Conservation (phyloP, 2,888 invertebrate genomes). For the Hyppa rectilinea region DNA sequence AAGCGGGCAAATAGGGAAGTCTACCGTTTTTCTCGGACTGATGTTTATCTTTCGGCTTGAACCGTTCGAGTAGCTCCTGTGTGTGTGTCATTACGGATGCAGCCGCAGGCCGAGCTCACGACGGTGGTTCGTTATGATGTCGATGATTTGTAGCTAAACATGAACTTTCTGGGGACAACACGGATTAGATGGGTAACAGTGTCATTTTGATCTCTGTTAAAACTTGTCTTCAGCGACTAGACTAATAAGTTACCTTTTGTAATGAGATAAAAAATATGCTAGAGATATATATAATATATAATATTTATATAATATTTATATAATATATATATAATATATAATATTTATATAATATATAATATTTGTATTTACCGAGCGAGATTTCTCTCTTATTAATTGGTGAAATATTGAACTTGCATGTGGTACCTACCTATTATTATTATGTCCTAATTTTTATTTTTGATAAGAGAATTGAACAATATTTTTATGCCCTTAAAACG, state of each 20-base stretch:
- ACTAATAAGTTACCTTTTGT: not conserved
- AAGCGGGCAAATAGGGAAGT: conserved; percentile 28
- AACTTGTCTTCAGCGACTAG: not conserved
- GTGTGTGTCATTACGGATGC: conserved; percentile 15
- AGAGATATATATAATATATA: no score
- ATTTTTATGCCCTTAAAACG: no score
- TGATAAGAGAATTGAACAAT: no score
- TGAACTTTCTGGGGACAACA: not conserved
- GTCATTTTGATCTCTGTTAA: not conserved
- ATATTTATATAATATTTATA: no score
- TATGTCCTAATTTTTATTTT: no score
- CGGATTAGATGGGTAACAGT: not conserved
- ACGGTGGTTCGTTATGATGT: not conserved
- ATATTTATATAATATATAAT: no score
- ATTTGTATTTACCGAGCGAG: no score
- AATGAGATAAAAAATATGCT: no score
- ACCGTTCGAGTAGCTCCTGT: conserved; percentile 20
- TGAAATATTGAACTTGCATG: no score
- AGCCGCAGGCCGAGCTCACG: conserved; percentile 12
- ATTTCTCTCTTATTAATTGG: no score
- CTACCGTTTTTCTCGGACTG: conserved; percentile 1
- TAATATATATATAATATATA: no score
- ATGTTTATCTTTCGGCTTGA: conserved; percentile 32
- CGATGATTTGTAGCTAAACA: not conserved
- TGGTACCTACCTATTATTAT: no score